Conservation (phyloP, 2,888 invertebrate genomes). For the Luperina testacea region DNA sequence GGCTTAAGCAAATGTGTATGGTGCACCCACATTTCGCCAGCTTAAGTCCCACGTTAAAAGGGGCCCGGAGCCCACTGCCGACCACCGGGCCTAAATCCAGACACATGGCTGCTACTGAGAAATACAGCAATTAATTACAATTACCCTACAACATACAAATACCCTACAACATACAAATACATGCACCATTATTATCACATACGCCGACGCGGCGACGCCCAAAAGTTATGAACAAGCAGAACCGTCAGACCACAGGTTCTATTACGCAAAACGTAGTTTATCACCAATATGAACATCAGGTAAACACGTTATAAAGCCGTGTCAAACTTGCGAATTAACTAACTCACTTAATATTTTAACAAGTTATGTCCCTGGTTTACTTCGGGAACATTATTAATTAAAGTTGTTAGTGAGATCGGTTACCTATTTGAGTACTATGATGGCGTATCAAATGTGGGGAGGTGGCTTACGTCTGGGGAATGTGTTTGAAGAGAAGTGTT, state of each 20-base stretch:
- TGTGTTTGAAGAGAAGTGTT: conserved; percentile 25
- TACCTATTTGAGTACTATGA: conserved; percentile 57
- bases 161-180: background rate
- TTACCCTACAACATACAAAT: background rate
- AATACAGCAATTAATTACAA: conserved; percentile 20
- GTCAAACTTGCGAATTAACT: conserved; percentile 69
- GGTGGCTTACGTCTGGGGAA: conserved; percentile 31
- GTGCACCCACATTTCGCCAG: conserved; percentile 1
- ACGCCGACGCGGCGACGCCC: background rate
- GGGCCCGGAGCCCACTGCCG: background rate
- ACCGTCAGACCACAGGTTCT: conserved; percentile 42
- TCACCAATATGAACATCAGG: conserved; percentile 60
- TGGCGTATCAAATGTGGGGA: conserved; percentile 38
- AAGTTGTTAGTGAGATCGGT: conserved; percentile 65
- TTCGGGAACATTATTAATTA: conserved; percentile 71
- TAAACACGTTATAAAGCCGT: conserved; percentile 62
- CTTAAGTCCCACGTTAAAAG: background rate
- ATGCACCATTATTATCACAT: conserved; percentile 3
- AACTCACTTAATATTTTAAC: conserved; percentile 68
- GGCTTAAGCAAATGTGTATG: background rate
- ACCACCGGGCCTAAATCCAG: conserved; percentile 9
- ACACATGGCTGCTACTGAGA: background rate
- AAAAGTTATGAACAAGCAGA: conserved; percentile 42
- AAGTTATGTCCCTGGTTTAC: conserved; percentile 67
- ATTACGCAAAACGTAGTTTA: conserved; percentile 55